Conservation (phyloP, 2,888 invertebrate genomes). For the Polyommatus icarus region DNA sequence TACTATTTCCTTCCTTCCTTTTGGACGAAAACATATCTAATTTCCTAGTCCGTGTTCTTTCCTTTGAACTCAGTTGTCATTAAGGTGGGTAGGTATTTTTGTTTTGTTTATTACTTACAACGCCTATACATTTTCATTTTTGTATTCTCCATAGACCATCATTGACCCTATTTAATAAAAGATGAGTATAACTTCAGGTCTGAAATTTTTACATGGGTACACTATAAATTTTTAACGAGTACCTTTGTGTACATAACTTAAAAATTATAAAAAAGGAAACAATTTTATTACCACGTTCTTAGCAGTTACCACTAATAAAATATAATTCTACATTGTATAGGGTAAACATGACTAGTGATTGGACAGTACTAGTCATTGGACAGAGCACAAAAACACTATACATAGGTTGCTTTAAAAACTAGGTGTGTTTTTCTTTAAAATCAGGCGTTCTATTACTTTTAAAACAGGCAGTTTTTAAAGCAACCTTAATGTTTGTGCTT, state of each 20-base stretch:
- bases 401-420: no score
- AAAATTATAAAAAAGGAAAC: neutral
- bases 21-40: neutral
- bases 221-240: neutral
- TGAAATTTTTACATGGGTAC: conserved; percentile 4
- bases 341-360: no score
- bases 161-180: neutral
- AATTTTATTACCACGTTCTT: neutral
- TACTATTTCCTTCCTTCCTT: neutral
- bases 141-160: neutral
- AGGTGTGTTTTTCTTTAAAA: no score
- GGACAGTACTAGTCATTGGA: no score
- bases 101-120: neutral
- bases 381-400: no score
- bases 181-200: conserved; percentile 5
- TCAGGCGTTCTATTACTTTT: no score
- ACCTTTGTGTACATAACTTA: neutral
- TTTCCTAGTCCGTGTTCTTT: neutral
- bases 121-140: neutral
- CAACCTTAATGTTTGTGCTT: no score
- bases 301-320: neutral
- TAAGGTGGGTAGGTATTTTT: neutral
- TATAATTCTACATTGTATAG: no score
- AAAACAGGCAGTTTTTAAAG: no score
- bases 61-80: neutral